Evolutionary conservation across 1,140 invertebrate genomes (phyloP), one percentile per base, ranked within the genome.

Genomic region (Plutomurus gul): DNA sequence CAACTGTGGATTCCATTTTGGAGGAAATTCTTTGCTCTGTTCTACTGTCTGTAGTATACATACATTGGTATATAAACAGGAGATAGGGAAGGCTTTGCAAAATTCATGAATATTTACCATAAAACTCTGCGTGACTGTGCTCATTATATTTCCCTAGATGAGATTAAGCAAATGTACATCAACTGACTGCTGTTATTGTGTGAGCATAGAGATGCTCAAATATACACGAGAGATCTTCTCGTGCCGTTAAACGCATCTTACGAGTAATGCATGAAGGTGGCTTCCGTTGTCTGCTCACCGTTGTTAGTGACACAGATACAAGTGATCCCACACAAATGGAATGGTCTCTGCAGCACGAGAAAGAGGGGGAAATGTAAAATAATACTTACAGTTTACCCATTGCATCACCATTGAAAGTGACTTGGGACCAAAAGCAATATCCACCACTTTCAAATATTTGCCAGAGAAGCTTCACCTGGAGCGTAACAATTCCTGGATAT

Each of bases 91-190:
- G 16, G 56, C 56, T 65, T 65, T 65, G 56, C 56, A 43, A 72
- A 43, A 72, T 72, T 72, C 70, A 72, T 72, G 70, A 72, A 72
- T 72, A 72, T 72, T 72, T 72, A 72, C 70, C 70, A 72, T 72
- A 72, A 72, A 43, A 43, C 18, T 43, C 13, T 40, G 70, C 70
- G 70, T 72, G 70, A 72, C 70, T 72, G 70, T 46, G 25, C 3
- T 20, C 37, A 72, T 72, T 72, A 18, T 46, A 72, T 72, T 22
- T 25, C 70, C 65, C 70, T n/a, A 39, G 37, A 30, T 72, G 10
- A 72, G 16, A 72, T 72, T 72, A 72, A 72, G n/a, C 36, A 72
- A 72, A 1, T 40, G 37, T 20, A 40, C 22, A 8, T 30, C 7
- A 13, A n/a, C 13, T 49, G 8, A 7, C n/a, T n/a, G 20, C 30